phyloP scores from a whole-genome alignment of 2,113 vertebrate species.

The Oncorhynchus mykiss region DNA sequence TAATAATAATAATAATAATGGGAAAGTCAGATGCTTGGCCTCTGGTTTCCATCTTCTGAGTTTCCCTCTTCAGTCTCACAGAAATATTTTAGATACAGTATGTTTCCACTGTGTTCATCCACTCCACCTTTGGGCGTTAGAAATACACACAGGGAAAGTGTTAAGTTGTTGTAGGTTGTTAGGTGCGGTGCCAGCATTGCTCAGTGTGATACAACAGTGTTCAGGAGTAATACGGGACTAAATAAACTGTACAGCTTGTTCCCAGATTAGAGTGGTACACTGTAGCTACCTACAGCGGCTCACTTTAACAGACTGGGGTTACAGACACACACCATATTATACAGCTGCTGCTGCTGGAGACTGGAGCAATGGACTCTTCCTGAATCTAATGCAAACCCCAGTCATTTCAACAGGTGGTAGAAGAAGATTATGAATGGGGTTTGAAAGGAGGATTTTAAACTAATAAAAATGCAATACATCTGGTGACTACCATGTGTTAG shows the following conservation, averaged over 20 bases:
- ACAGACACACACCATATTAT: constrained; percentile 2
- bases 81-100: constrained; percentile 21
- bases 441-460: neutral
- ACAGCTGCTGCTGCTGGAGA: constrained; percentile 27
- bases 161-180: constrained; percentile 48
- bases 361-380: neutral
- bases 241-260: constrained; percentile 29
- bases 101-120: constrained; percentile 38
- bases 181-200: constrained; percentile 37
- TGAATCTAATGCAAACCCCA: neutral
- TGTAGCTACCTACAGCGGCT: constrained; percentile 15
- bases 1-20: constrained; percentile 16
- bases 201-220: constrained; percentile 21
- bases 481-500: no score
- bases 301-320: constrained; percentile 25
- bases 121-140: constrained; percentile 24
- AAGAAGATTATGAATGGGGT: neutral
- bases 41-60: neutral
- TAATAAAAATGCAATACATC: no score
- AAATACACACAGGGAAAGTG: constrained; percentile 53
- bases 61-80: constrained; percentile 27
- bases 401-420: neutral
- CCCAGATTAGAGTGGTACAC: constrained; percentile 36
- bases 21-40: constrained; percentile 60
- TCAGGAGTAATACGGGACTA: constrained; percentile 19